Conservation (phyloP, 1,140 invertebrate species). For the Drosophila pectinifera region DNA sequence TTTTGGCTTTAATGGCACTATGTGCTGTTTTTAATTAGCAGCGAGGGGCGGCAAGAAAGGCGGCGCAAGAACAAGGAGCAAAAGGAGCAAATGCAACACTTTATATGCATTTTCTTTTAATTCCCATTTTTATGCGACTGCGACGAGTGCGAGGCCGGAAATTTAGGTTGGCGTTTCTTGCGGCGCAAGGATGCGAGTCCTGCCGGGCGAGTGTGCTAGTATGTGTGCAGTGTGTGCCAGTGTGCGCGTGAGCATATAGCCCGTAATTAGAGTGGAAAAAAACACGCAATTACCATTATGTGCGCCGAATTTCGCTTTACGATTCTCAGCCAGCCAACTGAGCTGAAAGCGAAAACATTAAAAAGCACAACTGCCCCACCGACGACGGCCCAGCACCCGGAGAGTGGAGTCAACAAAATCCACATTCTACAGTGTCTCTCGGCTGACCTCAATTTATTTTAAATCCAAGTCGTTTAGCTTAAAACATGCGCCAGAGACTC, state of each 20-base stretch:
- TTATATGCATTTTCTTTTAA: constrained; percentile 83
- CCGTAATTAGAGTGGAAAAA: constrained; percentile 79
- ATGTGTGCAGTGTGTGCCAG: too few relatives aligned
- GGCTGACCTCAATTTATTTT: constrained; percentile 78
- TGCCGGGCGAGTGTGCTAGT: constrained; percentile 9
- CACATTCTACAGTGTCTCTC: constrained; percentile 54
- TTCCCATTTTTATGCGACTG: constrained; percentile 75
- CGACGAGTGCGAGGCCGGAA: constrained; percentile 46
- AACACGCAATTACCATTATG: constrained; percentile 83
- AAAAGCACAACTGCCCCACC: constrained; percentile 17
- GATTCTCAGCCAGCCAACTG: constrained; percentile 45
- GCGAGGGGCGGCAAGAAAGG: constrained; percentile 21
- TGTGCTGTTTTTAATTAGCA: constrained; percentile 80
- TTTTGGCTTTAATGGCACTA: constrained; percentile 79
- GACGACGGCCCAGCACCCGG: constrained; percentile 15
- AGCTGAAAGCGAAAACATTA: constrained; percentile 49
- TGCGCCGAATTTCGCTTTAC: constrained; percentile 79
- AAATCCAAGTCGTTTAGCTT: constrained; percentile 79
- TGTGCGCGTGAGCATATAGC: constrained; percentile 59
- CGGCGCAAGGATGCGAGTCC: constrained; percentile 41
- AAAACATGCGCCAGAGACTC: constrained; percentile 68
- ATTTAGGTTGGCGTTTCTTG: constrained; percentile 79
- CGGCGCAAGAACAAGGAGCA: constrained; percentile 22
- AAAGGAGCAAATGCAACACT: constrained; percentile 75
- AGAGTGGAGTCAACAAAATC: constrained; percentile 28